These are phyloP conservation scores for Tromatobia lineatoria DNA, from an alignment of 2,888 invertebrate species.

Conservation along the genomic window DNA sequence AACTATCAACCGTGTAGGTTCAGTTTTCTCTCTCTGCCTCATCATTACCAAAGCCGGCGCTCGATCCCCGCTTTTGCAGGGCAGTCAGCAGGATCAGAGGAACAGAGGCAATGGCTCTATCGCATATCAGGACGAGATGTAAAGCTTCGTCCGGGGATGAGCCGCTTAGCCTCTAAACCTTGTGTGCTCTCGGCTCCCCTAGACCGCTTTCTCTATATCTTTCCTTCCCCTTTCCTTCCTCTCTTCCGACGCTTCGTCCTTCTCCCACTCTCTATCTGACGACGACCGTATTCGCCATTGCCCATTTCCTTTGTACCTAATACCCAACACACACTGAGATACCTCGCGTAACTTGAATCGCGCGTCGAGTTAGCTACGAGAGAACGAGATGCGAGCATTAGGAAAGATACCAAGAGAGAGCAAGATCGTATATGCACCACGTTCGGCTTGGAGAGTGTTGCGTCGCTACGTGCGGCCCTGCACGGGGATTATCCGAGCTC, in stretches of 20 bases:
- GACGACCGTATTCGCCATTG: conserved; percentile 37
- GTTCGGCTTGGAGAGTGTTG: conserved; percentile 44
- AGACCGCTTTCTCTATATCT: conserved; percentile 32
- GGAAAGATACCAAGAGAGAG: not conserved
- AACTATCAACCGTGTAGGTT: not conserved
- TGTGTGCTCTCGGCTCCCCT: conserved; percentile 80
- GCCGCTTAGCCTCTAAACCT: conserved; percentile 85
- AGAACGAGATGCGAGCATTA: conserved; percentile 14
- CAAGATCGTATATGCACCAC: conserved; percentile 71
- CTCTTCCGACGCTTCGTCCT: conserved; percentile 21
- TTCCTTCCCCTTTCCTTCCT: conserved; percentile 38
- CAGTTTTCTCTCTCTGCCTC: not conserved
- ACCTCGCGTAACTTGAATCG: conserved; percentile 61
- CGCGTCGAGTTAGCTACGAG: conserved; percentile 56
- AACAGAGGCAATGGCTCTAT: conserved; percentile 41
- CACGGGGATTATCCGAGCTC: conserved; percentile 83
- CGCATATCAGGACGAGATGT: conserved; percentile 81
- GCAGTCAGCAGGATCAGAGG: conserved; percentile 42
- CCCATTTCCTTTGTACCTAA: conserved; percentile 58
- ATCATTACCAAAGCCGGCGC: not conserved
- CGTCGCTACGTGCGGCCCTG: conserved; percentile 72
- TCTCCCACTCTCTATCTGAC: not conserved
- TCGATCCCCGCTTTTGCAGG: conserved; percentile 11
- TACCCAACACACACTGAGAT: conserved; percentile 39
- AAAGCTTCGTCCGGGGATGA: conserved; percentile 83